Evolutionary conservation across 2,797 vertebrate species (phyloP), one percentile per base, ranked within the genome.

Genomic region (Cyprinodon diabolis): DNA sequence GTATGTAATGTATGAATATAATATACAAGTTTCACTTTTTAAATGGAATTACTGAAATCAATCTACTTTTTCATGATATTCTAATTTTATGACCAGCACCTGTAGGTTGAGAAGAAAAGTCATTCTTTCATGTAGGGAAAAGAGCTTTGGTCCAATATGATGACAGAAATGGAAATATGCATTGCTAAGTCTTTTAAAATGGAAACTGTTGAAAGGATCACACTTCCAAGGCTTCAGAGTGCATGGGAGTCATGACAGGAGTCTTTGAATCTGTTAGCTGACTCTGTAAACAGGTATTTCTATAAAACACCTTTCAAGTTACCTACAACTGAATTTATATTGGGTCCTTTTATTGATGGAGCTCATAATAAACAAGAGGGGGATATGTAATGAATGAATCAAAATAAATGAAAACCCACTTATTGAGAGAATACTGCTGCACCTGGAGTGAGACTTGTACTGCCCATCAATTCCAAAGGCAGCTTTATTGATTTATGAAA

Each of bases 131-230:
- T 43, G 78, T 75, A 74, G 77, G 71, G 71, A 76, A 74, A 87
- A 82, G 79, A 35, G 47, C 82, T 69, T 75, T 35, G 66, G 75
- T 87, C 76, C 80, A 77, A 79, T 73, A 79, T 81, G 88, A 91
- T 48, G 56, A 86, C 77, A 87, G 78, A 77, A 77, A 80, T 62
- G 74, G 76, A 87, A 91, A 89, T 84, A 2, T 3, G 35, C 58
- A 25, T 37, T 68, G 77, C 19, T 43, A 72, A 48, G 69, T 75
- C 63, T 76, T 75, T 83, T 75, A 83, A 80, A 87, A 75, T 48
- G 65, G 74, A 79, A 66, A 77, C 10, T 23, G 70, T 2, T 19
- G 47, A 66, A 51, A 69, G 86, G 57, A 83, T 82, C 76, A 78
- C 82, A 75, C 78, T 78, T 73, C 40, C 72, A 72, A 84, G 55